These are phyloP conservation scores for Urocynchramus pylzowi DNA, from an alignment of 2,113 vertebrate genomes.

Conservation along the genomic window DNA sequence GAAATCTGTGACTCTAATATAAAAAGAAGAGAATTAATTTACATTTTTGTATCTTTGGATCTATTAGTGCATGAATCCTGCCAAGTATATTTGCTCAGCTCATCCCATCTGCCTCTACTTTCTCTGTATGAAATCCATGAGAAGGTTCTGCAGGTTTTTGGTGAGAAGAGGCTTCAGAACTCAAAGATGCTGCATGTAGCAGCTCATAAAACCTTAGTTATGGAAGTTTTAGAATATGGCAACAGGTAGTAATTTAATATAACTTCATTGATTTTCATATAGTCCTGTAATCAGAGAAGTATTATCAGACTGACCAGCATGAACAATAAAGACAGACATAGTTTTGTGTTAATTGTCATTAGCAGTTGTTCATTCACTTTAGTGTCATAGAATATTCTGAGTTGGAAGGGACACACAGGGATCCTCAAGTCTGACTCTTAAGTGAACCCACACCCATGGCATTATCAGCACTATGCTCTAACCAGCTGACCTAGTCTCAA, in stretches of 20 bases:
- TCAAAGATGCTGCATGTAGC: not conserved
- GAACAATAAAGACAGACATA: not conserved
- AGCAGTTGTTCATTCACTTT: not conserved
- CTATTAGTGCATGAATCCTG: not conserved
- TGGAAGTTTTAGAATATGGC: not conserved
- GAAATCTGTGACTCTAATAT: not conserved
- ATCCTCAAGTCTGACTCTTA: not conserved
- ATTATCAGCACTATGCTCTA: not conserved
- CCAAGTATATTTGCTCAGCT: not conserved
- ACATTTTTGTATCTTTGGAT: not conserved
- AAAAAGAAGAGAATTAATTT: not conserved
- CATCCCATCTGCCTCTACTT: not conserved
- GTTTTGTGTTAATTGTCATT: not conserved
- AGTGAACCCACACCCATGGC: not conserved
- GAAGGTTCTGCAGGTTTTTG: not conserved
- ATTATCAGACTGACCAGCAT: not conserved
- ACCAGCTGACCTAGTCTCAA: not conserved
- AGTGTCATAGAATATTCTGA: not conserved
- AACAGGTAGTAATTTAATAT: not conserved
- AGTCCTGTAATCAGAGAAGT: not conserved
- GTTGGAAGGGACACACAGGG: not conserved
- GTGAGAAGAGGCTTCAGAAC: not conserved
- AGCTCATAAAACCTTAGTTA: not conserved
- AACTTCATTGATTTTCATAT: not conserved
- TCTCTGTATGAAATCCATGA: not conserved